Percentiles rank a stretch among this genome's conserved stretches.
These are phyloP conservation scores for Psix sp. DNA, from an alignment of 1,140 invertebrate genomes.

Conservation along the genomic window DNA sequence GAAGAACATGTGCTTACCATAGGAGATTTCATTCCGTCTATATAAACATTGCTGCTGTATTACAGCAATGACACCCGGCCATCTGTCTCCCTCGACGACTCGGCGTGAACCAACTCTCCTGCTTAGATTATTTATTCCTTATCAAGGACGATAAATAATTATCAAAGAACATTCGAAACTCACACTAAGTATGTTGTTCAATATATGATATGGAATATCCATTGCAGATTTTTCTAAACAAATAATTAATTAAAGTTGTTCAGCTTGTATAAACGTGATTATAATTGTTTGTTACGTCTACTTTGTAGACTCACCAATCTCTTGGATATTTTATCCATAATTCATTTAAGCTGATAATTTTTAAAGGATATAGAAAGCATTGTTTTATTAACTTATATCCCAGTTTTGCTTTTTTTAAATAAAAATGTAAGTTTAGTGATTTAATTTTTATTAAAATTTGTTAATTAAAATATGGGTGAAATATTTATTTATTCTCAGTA, in stretches of 20 bases:
- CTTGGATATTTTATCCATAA: background rate
- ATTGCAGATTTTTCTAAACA: too few relatives aligned
- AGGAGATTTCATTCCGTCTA: conserved; percentile 22
- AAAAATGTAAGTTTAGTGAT: too few relatives aligned
- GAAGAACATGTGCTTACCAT: conserved; percentile 29
- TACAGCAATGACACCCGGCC: conserved; percentile 21
- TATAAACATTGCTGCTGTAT: conserved; percentile 23
- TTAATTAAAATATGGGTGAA: background rate
- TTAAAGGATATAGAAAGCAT: too few relatives aligned
- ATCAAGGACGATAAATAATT: conserved; percentile 17
- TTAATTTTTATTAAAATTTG: too few relatives aligned
- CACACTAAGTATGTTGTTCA: too few relatives aligned
- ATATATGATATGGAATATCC: too few relatives aligned
- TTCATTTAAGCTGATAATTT: too few relatives aligned
- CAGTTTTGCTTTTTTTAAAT: too few relatives aligned
- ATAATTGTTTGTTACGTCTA: background rate
- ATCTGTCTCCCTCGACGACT: conserved; percentile 12
- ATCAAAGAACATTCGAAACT: conserved; percentile 6
- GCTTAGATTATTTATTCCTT: conserved; percentile 16
- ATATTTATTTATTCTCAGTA: conserved; percentile 23
- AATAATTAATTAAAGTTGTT: too few relatives aligned
- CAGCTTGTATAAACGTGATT: too few relatives aligned
- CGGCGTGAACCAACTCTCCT: conserved; percentile 20
- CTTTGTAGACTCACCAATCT: background rate
- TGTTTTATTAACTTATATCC: too few relatives aligned